Conservation (phyloP, 2,888 invertebrate species). For the Encarsia formosa region DNA sequence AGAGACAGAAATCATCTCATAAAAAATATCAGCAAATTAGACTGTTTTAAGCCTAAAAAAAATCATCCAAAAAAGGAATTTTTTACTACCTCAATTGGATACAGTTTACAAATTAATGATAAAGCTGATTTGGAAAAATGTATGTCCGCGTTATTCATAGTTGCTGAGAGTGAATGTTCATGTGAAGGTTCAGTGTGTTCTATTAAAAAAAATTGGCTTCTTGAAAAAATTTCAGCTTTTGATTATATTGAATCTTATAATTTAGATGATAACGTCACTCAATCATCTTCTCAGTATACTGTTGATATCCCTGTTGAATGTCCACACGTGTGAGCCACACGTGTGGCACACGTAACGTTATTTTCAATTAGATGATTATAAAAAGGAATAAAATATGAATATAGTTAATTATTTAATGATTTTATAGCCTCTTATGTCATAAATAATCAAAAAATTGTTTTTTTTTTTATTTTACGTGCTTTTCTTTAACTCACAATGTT, state of each 20-base stretch:
- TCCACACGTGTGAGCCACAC: too few species aligned
- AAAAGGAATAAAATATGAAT: too few species aligned
- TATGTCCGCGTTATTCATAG: neutral
- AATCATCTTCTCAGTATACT: too few species aligned
- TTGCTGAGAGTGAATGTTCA: neutral
- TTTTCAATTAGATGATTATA: too few species aligned
- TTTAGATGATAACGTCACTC: neutral
- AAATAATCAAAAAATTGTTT: too few species aligned
- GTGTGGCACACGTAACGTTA: too few species aligned
- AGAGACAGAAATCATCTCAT: constrained; percentile 15
- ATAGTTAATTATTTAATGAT: too few species aligned
- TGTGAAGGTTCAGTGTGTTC: neutral
- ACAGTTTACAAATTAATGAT: neutral
- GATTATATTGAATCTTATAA: neutral
- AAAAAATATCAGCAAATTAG: neutral
- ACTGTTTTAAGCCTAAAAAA: constrained; percentile 5
- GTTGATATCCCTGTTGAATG: too few species aligned
- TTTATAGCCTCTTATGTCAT: too few species aligned
- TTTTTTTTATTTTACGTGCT: too few species aligned
- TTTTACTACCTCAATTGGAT: constrained; percentile 7
- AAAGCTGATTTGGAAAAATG: neutral
- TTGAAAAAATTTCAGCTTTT: neutral
- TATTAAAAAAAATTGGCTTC: neutral
- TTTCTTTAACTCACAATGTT: too few species aligned
- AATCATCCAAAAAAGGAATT: constrained; percentile 15